Evolutionary conservation across 2,797 vertebrate species (phyloP).

Genomic region (Halcyon smyrnensis): DNA sequence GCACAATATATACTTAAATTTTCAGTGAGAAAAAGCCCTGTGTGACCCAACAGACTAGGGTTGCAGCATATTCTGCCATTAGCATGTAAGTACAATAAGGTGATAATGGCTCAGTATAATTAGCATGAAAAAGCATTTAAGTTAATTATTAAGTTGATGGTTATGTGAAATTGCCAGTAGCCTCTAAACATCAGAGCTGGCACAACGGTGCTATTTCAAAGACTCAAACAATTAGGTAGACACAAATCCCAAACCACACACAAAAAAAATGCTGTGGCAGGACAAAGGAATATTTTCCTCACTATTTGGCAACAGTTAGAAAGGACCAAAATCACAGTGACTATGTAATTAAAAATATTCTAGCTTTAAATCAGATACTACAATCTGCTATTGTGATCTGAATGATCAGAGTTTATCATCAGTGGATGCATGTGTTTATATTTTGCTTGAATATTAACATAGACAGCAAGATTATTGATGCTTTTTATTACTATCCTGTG

Average conservation of each 20-base stretch:
- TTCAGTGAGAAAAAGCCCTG: background rate
- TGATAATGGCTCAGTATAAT: background rate
- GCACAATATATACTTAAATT: background rate
- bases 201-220: background rate
- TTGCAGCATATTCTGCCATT: background rate
- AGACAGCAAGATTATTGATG: background rate
- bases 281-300: background rate
- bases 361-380: constrained; percentile 11
- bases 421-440: constrained; percentile 76
- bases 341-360: background rate
- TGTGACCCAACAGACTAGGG: background rate
- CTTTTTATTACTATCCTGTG: constrained; percentile 68
- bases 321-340: background rate
- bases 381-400: constrained; percentile 48
- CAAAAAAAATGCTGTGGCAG: background rate
- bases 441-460: constrained; percentile 71
- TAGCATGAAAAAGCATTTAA: background rate
- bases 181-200: background rate
- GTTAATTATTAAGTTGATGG: background rate
- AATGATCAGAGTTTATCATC: background rate
- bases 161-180: background rate
- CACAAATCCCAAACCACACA: background rate
- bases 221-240: background rate
- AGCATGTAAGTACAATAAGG: background rate
- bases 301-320: background rate